These are phyloP conservation scores for Yponomeuta evonymella DNA, from an alignment of 2,888 invertebrate species.

Conservation along the genomic window DNA sequence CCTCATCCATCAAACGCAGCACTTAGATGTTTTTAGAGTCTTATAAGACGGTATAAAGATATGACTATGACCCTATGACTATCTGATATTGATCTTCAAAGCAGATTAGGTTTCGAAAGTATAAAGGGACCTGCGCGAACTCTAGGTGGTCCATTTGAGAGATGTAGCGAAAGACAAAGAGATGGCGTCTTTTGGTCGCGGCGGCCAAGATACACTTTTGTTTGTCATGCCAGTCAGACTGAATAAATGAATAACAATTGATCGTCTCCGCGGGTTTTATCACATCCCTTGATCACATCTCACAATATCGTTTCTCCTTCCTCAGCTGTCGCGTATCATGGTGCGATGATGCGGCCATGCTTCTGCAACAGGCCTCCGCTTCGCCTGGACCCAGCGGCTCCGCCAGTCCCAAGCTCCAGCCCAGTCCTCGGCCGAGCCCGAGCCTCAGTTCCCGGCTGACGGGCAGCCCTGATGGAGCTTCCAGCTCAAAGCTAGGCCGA, in stretches of 20 bases:
- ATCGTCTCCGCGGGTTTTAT: not conserved
- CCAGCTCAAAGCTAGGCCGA: constrained; percentile 28
- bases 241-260: too few species aligned
- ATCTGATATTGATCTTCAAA: too few species aligned
- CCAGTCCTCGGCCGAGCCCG: constrained; percentile 51
- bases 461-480: constrained; percentile 54
- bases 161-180: too few species aligned
- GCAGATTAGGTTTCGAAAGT: too few species aligned
- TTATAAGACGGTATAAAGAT: too few species aligned
- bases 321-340: constrained; percentile 46
- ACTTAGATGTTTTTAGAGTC: too few species aligned
- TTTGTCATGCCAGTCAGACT: too few species aligned
- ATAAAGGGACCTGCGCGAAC: too few species aligned
- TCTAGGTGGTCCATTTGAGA: too few species aligned
- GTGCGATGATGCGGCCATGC: constrained; percentile 68
- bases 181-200: too few species aligned
- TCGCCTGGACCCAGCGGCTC: constrained; percentile 54
- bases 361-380: constrained; percentile 70
- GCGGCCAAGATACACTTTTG: not conserved
- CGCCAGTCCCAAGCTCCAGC: constrained; percentile 32
- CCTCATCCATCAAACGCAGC: too few species aligned
- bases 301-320: constrained; percentile 25
- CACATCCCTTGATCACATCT: not conserved
- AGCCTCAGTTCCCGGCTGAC: constrained; percentile 42
- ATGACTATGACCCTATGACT: too few species aligned